phyloP scores from a whole-genome alignment of 2,888 invertebrate species.

The Shargacucullia verbasci region DNA sequence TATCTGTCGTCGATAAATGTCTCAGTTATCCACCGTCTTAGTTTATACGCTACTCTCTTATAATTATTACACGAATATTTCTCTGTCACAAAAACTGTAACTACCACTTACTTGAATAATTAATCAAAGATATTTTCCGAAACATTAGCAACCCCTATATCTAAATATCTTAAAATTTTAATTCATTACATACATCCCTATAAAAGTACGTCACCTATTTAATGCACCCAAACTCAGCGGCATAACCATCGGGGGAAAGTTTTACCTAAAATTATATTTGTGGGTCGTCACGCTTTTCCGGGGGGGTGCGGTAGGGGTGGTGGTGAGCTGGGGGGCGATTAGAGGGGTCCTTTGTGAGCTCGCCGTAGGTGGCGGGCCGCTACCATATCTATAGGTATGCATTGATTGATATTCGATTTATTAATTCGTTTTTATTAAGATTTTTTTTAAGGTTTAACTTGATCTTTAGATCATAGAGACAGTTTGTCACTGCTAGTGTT shows the following conservation, averaged over 20 bases:
- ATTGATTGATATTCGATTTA: constrained; percentile 57
- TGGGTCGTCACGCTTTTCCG: constrained; percentile 89
- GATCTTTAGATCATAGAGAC: no score
- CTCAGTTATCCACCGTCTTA: no score
- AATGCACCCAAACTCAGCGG: constrained; percentile 80
- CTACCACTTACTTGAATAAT: constrained; percentile 21
- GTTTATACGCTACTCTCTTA: no score
- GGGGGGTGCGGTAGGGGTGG: constrained; percentile 61
- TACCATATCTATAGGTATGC: constrained; percentile 74
- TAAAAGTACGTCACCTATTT: constrained; percentile 66
- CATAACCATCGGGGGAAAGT: constrained; percentile 83
- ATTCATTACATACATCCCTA: constrained; percentile 58
- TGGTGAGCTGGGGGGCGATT: constrained; percentile 76
- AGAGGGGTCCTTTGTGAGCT: constrained; percentile 83
- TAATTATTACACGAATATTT: background rate
- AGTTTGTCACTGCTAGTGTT: no score
- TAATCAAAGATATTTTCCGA: constrained; percentile 41
- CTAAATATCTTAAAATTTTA: constrained; percentile 50
- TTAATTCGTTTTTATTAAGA: constrained; percentile 18
- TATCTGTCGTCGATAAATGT: no score
- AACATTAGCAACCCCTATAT: constrained; percentile 41
- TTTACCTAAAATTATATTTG: constrained; percentile 89
- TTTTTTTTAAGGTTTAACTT: no score
- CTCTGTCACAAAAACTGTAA: constrained; percentile 8
- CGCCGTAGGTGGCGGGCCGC: constrained; percentile 75